phyloP scores from a whole-genome alignment of 2,888 invertebrate species.

The Zhengitettix transpicula region DNA sequence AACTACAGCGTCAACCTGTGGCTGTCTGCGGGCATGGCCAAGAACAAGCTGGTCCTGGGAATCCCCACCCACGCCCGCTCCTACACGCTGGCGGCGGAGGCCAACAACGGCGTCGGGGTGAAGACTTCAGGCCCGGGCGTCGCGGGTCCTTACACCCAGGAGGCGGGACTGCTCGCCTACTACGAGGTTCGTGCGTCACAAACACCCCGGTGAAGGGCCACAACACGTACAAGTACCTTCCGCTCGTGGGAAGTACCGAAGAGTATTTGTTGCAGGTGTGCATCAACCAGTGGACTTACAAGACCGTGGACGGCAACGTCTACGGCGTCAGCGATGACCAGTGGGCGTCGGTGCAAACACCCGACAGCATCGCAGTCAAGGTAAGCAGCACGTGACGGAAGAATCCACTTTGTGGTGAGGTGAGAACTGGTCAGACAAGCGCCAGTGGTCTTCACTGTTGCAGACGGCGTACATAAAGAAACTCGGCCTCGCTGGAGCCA shows the following conservation, averaged over 20 bases:
- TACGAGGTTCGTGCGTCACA: slow-evolving; percentile 36
- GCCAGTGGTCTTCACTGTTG: slow-evolving; percentile 4
- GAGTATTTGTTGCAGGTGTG: too few species aligned
- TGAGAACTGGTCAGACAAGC: too few species aligned
- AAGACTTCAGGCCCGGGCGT: slow-evolving; percentile 36
- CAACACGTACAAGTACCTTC: too few species aligned
- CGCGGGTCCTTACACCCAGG: slow-evolving; percentile 43
- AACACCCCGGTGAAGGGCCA: too few species aligned
- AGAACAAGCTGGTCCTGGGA: slow-evolving; percentile 27
- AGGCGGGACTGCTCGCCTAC: slow-evolving; percentile 47
- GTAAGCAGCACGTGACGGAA: too few species aligned
- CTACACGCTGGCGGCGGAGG: slow-evolving; percentile 19
- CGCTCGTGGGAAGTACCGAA: too few species aligned
- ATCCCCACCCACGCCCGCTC: slow-evolving; percentile 27
- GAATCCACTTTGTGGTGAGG: too few species aligned
- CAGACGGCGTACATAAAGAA: slow-evolving; percentile 23
- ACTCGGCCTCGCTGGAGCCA: slow-evolving; percentile 28
- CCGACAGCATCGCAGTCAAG: too few species aligned
- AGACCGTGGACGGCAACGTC: too few species aligned
- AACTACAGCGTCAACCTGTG: slow-evolving; percentile 25
- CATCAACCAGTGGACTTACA: too few species aligned
- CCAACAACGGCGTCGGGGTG: slow-evolving; percentile 31
- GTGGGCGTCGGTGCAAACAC: too few species aligned
- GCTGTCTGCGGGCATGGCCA: slow-evolving; percentile 22
- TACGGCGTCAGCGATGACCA: too few species aligned